phyloP scores from a whole-genome alignment of 1,140 invertebrate genomes.

The Magallana ariakensis region DNA sequence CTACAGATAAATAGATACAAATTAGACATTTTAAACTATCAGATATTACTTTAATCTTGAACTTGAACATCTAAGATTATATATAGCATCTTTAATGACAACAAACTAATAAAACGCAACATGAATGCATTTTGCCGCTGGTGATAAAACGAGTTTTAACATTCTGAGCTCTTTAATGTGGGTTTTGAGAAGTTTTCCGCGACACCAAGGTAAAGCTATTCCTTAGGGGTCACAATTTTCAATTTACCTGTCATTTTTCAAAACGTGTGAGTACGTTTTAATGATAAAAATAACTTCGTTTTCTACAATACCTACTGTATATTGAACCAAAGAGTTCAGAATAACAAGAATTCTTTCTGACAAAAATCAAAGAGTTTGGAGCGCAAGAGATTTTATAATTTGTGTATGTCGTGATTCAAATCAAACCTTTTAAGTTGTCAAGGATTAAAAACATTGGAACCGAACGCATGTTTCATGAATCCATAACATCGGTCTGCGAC shows the following conservation, averaged over 20 bases:
- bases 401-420: too few relatives aligned
- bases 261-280: background rate
- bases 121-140: constrained; percentile 12
- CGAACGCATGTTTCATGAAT: background rate
- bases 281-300: too few relatives aligned
- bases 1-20: background rate
- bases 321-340: too few relatives aligned
- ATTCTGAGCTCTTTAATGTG: background rate
- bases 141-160: background rate
- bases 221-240: background rate
- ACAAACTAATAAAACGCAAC: background rate
- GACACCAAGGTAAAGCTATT: background rate
- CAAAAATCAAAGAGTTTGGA: too few relatives aligned
- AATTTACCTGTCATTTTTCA: background rate
- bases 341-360: too few relatives aligned
- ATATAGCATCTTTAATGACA: background rate
- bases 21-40: background rate
- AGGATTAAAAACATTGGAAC: too few relatives aligned
- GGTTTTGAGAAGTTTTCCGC: background rate
- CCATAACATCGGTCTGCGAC: background rate
- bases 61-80: background rate
- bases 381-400: too few relatives aligned
- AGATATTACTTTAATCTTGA: constrained; percentile 21
- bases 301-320: too few relatives aligned
- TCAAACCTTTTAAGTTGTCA: too few relatives aligned